phyloP scores from a whole-genome alignment of 2,888 invertebrate species.

The Eupithecia pulchellata region DNA sequence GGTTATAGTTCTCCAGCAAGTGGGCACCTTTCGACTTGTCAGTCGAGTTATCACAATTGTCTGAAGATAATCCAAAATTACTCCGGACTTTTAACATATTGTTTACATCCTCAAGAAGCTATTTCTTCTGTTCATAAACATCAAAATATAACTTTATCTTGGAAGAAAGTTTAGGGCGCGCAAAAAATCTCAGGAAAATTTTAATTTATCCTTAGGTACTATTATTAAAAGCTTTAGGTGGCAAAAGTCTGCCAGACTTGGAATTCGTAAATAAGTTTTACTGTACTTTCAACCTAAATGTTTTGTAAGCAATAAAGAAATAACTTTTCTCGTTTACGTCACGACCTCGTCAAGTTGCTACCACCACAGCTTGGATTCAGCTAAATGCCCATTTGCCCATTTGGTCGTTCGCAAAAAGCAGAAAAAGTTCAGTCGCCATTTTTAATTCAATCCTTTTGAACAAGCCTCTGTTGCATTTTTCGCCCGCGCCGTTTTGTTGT shows the following conservation, averaged over 20 bases:
- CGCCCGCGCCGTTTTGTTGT: constrained; percentile 63
- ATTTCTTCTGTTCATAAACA: too few species aligned
- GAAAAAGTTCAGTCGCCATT: constrained; percentile 71
- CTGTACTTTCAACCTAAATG: background rate
- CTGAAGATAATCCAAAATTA: too few species aligned
- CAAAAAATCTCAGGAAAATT: background rate
- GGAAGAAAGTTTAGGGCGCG: background rate
- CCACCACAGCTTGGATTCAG: constrained; percentile 35
- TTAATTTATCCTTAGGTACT: background rate
- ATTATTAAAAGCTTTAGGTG: background rate
- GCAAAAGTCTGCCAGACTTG: background rate
- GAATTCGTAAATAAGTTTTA: background rate
- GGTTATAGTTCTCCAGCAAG: too few species aligned
- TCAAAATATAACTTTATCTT: background rate
- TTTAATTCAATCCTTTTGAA: constrained; percentile 81
- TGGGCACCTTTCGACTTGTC: too few species aligned
- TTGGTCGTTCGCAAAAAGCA: constrained; percentile 77
- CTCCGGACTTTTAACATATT: too few species aligned
- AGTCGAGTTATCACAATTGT: too few species aligned
- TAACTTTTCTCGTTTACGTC: constrained; percentile 6
- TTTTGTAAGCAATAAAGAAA: background rate
- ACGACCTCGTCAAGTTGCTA: background rate
- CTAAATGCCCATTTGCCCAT: constrained; percentile 83
- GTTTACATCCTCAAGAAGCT: too few species aligned
- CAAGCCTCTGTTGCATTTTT: constrained; percentile 76